Evolutionary conservation across 1,140 invertebrate species (phyloP), one percentile per base, ranked within the genome.

Genomic region (silkworm (Bombyx mori)): DNA sequence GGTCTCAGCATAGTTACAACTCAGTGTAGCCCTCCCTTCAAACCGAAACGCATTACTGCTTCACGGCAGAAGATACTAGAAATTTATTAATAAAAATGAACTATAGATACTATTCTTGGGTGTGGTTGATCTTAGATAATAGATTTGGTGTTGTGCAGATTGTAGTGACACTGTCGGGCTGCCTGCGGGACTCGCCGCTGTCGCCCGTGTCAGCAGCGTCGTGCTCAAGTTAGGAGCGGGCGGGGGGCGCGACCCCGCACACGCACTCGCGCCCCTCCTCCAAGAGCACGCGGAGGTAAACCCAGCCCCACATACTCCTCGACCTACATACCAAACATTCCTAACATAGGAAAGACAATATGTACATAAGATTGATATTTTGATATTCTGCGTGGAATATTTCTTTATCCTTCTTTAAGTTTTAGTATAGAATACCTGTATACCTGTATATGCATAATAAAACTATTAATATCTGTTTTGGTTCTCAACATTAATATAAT

Each of bases 101-200:
- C 26, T 35, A 35, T 35, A 35, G 26, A 35, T 35, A 35, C 2
- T 35, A 35, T 35, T 35, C 2, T 18, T 18, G 26, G 4, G 4
- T 35, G 2, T 35, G 2, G 26, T 5, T 3, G 26, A 35, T 35
- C 2, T 35, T 35, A 35, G 2, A 35, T 35, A 35, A 35, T 35
- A 35, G 26, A 35, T 2, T 35, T 35, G 26, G 26, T 35, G 26
- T 35, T 35, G 26, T 61, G 50, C 71, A 86, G 83, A 79, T 97
- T 75, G 93, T 97, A 63, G 93, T 97, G 70, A 98, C 96, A 58
- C 88, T 98, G 77, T 97, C 97, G 66, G 96, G 96, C 42, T 96
- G 95, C 86, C 90, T 95, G 66, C 90, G 94, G 59, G 94, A 95
- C 81, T 93, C 93, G 60, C 92, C 92, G 58, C 92, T 94, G 76